A percentile compares a stretch with the other conserved stretches of the same genome.
Conservation (phyloP, 1,140 invertebrate species). For the Ceratoteleas bidentatus region DNA sequence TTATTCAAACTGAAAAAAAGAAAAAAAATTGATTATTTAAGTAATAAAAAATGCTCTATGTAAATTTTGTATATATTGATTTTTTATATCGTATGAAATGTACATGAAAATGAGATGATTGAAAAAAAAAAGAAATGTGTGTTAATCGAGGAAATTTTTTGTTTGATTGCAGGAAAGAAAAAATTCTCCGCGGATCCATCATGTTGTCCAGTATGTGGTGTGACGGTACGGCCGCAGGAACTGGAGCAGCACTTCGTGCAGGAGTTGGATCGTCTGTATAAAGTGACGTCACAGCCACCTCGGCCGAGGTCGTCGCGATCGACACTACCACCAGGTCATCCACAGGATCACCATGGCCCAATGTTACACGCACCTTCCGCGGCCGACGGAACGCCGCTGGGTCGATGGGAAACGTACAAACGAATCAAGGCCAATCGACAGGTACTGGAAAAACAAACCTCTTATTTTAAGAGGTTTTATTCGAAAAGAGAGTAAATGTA, state of each 20-base stretch:
- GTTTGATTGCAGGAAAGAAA: slow-evolving; percentile 77
- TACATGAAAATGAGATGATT: background rate
- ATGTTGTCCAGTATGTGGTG: slow-evolving; percentile 90
- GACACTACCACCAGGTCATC: slow-evolving; percentile 77
- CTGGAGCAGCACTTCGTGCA: slow-evolving; percentile 88
- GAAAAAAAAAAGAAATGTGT: too few species aligned
- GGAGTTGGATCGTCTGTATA: slow-evolving; percentile 89
- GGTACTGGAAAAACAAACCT: too few species aligned
- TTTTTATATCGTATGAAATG: too few species aligned
- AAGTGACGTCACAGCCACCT: slow-evolving; percentile 81
- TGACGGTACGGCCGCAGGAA: slow-evolving; percentile 87
- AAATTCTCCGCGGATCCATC: slow-evolving; percentile 84
- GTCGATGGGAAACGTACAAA: slow-evolving; percentile 92
- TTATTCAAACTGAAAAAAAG: background rate
- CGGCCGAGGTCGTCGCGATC: slow-evolving; percentile 79
- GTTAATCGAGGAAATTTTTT: background rate
- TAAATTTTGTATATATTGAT: too few species aligned
- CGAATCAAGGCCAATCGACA: slow-evolving; percentile 91
- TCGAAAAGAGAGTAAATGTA: too few species aligned
- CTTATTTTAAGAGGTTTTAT: background rate
- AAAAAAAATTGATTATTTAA: too few species aligned
- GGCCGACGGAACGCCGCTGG: slow-evolving; percentile 85
- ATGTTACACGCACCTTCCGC: slow-evolving; percentile 80
- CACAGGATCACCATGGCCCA: slow-evolving; percentile 80
- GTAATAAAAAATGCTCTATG: too few species aligned